Evolutionary conservation across 2,888 invertebrate species (phyloP).

Genomic region (Malacosoma neustria): DNA sequence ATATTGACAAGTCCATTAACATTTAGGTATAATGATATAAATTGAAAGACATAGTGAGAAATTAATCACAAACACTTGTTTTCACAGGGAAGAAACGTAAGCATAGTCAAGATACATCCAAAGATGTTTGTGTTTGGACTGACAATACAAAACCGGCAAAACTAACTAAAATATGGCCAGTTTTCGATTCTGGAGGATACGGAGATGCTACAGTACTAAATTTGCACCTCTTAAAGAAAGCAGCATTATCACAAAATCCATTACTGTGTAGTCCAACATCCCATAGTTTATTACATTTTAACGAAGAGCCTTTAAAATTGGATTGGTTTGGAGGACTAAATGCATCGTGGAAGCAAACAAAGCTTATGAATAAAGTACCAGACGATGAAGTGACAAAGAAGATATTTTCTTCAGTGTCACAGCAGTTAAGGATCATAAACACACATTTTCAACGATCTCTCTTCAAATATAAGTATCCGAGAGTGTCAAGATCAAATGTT

Average conservation of each 20-base stretch:
- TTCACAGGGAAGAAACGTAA: constrained; percentile 61
- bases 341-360: constrained; percentile 48
- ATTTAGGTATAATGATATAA: too few relatives aligned
- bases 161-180: constrained; percentile 63
- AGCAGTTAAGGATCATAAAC: constrained; percentile 58
- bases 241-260: constrained; percentile 33
- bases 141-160: constrained; percentile 48
- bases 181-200: constrained; percentile 68
- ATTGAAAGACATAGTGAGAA: too few relatives aligned
- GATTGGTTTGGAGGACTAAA: constrained; percentile 51
- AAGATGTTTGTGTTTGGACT: constrained; percentile 43
- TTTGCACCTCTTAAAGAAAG: constrained; percentile 35
- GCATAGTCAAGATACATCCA: constrained; percentile 35
- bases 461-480: constrained; percentile 61
- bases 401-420: constrained; percentile 57
- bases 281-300: constrained; percentile 21
- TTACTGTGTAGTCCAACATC: constrained; percentile 30
- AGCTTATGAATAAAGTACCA: constrained; percentile 35
- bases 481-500: constrained; percentile 58
- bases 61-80: too few relatives aligned
- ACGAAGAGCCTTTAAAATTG: constrained; percentile 22
- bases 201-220: constrained; percentile 37
- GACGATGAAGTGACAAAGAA: constrained; percentile 48
- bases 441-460: constrained; percentile 51
- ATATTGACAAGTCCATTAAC: too few relatives aligned